A percentile compares a stretch with the other conserved stretches of the same genome.
Conservation (phyloP, 2,797 vertebrate genomes). For the Ibycter americanus region DNA sequence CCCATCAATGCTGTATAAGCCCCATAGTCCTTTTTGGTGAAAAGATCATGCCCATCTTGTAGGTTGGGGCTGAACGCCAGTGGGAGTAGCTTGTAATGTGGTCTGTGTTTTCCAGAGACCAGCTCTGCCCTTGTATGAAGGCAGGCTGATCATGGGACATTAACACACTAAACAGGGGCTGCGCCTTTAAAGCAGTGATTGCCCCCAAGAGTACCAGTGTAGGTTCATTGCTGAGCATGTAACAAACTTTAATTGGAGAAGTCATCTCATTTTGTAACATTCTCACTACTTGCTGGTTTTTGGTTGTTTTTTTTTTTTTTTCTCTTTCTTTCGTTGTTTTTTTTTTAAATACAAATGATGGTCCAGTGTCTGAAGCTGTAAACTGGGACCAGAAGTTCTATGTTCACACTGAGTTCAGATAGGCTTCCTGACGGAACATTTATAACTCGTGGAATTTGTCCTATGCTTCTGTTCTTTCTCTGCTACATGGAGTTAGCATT, state of each 20-base stretch:
- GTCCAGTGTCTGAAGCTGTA: not conserved
- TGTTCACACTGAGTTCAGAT: not conserved
- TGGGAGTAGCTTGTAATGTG: not conserved
- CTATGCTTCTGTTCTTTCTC: not conserved
- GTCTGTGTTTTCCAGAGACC: not conserved
- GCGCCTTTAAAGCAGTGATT: not conserved
- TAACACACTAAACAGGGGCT: not conserved
- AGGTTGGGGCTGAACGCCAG: accelerated
- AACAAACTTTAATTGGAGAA: not conserved
- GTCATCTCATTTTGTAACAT: not conserved
- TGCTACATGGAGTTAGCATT: not conserved
- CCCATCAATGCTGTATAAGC: not conserved
- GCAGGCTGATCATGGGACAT: not conserved
- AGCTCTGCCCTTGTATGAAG: not conserved
- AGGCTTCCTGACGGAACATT: not conserved
- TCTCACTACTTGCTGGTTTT: not conserved
- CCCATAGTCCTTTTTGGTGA: not conserved
- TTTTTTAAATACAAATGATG: not conserved
- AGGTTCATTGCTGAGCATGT: not conserved
- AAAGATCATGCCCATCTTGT: not conserved
- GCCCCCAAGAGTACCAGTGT: not conserved
- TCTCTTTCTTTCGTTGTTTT: not conserved
- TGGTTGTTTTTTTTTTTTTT: not conserved
- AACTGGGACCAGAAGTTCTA: not conserved
- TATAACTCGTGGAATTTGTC: not conserved